Base-by-base conservation (phyloP, 1,140 invertebrate genomes). In the Colletes latitarsis region DNA sequence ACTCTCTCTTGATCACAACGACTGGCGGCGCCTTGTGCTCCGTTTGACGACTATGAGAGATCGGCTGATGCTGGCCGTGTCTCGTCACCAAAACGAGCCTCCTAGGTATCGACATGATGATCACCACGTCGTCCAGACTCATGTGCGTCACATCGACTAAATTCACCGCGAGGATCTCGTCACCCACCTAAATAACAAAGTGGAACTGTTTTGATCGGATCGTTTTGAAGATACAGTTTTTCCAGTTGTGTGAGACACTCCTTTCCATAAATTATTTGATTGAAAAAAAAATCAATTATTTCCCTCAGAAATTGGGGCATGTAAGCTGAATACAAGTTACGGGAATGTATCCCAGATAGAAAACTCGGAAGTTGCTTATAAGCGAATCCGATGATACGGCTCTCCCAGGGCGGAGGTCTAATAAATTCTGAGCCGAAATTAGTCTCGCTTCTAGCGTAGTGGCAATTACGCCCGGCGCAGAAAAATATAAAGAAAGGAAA, bases 81-180 rank as follows among this genome's bases (percentile, higher is more conserved):
- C 98, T 95, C 63, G 98, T 99, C 79, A 98, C 98, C 69, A 99
- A 95, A 39, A 99, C 96, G 86, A 99, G 95, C 86, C 99, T 95
- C 88, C 98, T 95, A 1, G 99, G 99, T 93, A 99, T 99, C 86
- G 98, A 99, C 98, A 99, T 99, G 88, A 99, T 98, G 88, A 99
- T 99, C 71, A 99, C 99, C 58, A 99, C 98, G 93, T 99, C 99
- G 92, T 99, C 99, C 82, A 99, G 94, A 84, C 97, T 98, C 98
- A 99, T 99, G 88, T 97, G 96, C 74, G 97, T 97, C 82, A 99
- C 98, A 90, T 99, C 98, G 67, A 99, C 98, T 89, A 99, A 94
- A 94, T 99, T 99, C 53, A 99, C 98, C 6, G 98, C 98, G 83
- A 99, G 94, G 90, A 99, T 99, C 94, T 99, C 99, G 93, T 99